phyloP scores from a whole-genome alignment of 2,797 vertebrate species.

The Xenops minutus region DNA sequence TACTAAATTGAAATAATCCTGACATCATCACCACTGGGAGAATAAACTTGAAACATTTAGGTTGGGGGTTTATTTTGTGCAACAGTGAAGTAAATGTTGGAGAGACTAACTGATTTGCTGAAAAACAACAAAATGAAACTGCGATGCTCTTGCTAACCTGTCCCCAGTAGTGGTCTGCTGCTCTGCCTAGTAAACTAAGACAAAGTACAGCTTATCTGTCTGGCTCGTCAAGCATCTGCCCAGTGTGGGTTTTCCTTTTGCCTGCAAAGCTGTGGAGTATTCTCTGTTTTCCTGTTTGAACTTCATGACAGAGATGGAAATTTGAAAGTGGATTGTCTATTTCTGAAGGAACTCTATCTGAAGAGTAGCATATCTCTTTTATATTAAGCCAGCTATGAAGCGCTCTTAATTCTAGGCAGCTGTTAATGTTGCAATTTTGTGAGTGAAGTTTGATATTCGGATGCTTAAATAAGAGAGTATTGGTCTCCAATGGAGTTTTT shows the following conservation, averaged over 20 bases:
- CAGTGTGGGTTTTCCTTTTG: background rate
- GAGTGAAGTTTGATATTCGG: background rate
- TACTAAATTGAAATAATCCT: background rate
- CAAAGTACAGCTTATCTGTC: background rate
- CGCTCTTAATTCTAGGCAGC: background rate
- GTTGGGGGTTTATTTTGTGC: background rate
- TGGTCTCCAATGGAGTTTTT: background rate
- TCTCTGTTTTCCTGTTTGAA: background rate
- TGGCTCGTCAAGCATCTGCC: background rate
- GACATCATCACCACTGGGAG: background rate
- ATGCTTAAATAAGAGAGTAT: constrained; percentile 27
- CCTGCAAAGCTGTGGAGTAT: background rate
- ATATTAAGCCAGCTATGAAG: background rate
- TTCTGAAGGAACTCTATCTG: background rate
- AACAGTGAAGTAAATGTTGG: background rate
- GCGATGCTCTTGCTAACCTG: background rate
- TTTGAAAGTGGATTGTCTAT: background rate
- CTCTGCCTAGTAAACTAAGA: background rate
- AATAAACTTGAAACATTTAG: background rate
- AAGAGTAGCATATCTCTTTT: background rate
- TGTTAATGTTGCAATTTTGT: background rate
- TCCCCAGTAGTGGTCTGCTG: background rate
- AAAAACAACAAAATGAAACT: background rate
- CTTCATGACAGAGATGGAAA: background rate
- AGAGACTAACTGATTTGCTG: background rate